A percentile compares a stretch with the other conserved stretches of the same genome.
Conservation (phyloP, 2,888 invertebrate genomes). For the Subacronicta megacephala region DNA sequence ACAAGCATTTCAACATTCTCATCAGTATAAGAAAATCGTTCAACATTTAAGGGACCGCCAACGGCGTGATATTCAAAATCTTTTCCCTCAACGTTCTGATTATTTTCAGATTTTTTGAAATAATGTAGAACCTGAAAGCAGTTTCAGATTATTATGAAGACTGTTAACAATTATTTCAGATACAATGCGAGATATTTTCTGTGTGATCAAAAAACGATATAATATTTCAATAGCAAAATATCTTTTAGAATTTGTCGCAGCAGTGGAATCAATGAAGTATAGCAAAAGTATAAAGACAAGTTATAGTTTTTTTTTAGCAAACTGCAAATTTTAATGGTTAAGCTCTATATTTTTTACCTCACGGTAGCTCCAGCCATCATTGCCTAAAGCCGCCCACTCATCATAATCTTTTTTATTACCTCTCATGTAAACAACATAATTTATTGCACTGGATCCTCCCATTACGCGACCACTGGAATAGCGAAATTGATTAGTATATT, state of each 20-base stretch:
- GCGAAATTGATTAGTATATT: slow-evolving; percentile 22
- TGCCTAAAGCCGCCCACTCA: slow-evolving; percentile 91
- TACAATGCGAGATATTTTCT: no score
- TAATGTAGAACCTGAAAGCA: slow-evolving; percentile 90
- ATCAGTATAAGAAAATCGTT: slow-evolving; percentile 90
- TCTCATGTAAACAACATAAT: slow-evolving; percentile 91
- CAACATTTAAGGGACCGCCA: slow-evolving; percentile 90
- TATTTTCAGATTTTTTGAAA: slow-evolving; percentile 91
- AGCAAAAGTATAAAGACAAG: background rate
- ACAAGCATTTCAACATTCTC: slow-evolving; percentile 86
- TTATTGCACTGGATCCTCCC: slow-evolving; percentile 92
- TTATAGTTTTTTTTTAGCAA: no score
- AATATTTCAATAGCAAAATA: background rate
- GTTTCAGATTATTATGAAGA: background rate
- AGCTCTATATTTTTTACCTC: slow-evolving; percentile 72
- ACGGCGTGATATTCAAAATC: slow-evolving; percentile 88
- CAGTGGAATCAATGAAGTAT: background rate
- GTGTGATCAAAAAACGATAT: background rate
- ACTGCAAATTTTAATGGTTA: no score
- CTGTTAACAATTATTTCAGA: no score
- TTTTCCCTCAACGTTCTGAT: slow-evolving; percentile 83
- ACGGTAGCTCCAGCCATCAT: slow-evolving; percentile 90
- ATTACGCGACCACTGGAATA: slow-evolving; percentile 90
- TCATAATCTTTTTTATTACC: slow-evolving; percentile 91
- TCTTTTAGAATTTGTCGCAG: background rate